Base-by-base conservation (phyloP, 2,113 vertebrate species). In the Scomber japonicus region DNA sequence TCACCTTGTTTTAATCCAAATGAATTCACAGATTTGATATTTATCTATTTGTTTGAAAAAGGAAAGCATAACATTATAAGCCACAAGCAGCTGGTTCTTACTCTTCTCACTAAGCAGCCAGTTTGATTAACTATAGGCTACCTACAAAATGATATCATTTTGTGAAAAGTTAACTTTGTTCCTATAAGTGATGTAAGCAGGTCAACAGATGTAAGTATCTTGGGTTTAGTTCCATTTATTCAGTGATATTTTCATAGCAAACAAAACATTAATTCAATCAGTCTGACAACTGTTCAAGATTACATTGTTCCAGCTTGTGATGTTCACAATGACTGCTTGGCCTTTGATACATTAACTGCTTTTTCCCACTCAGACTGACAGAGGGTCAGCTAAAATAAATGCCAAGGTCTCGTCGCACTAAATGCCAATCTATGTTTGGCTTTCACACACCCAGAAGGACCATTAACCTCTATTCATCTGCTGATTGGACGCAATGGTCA, bases 381-480 rank as follows among this genome's bases (percentile, higher is more conserved):
- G 45, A 68, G 76, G 63, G 62, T 71, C 83, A 65, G 65, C 78
- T 66, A 73, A 75, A 71, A 87, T 56, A 86, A 89, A 91, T 82
- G 90, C 76, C 78, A 60, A 83, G 68, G 79, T 66, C 74, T 73
- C n/a, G 40, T 82, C 12, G 8, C 59, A 46, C 76, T 89, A 83
- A 91, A 91, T 74, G 88, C 84, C 88, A 88, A 89, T 88, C 87
- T 80, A 89, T 91, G 88, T 79, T 82, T 80, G 82, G 84, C 86
- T 86, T 88, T 75, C 79, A 75, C 75, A 59, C 74, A 48, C 69
- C 71, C 35, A 82, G n/a, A 45, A 9, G 56, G 66, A 77, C 72
- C 78, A 87, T 88, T 92, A 91, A 86, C 89, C 84, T 90, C 90
- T 31, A 78, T 86, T 85, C 86, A 62, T 81, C 60, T 82, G 69